Base-by-base conservation (phyloP, 2,797 vertebrate genomes). In the Xyrichtys novacula region DNA sequence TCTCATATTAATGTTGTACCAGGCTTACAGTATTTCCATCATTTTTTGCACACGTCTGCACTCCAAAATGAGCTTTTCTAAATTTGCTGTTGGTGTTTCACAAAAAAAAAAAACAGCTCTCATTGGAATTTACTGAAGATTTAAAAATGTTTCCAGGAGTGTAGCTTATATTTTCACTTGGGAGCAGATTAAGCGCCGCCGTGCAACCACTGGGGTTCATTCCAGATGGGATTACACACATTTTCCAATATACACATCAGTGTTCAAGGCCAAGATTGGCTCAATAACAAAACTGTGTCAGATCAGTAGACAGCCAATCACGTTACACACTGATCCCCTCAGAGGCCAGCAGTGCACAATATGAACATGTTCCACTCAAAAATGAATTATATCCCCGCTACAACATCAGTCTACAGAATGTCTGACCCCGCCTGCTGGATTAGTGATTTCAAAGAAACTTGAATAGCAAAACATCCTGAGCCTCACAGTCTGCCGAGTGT, bases 171-270 rank as follows among this genome's bases (percentile, higher is more conserved):
- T 53, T 73, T 42, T 54, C 66, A 65, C 60, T 46, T 29, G 17
- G 38, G 56, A 76, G 56, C 15, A 44, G 43, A 71, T 60, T 48
- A 67, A 53, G 14, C 0, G 0, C 20, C 20, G 65, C 40, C 48
- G 16, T 31, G 19, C 15, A 49, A 53, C 31, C 55, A 29, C 56
- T n/a, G 17, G 40, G 16, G 64, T 52, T 73, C 60, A 76, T 58
- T 74, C 55, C 69, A 77, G 72, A 73, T 40, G 55, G 64, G 75
- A 86, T 80, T 63, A 73, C 3, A 74, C 39, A 66, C 58, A 4
- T 74, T 63, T 49, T 48, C n/a, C 23, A 65, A 63, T 34, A 56
- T 46, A n/a, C 49, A 26, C 9, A 68, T 43, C 6, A 2, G 26
- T 0, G 26, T 57, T 66, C 36, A 43, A 65, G 65, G 72, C 67